Evolutionary conservation across 2,113 vertebrate genomes (phyloP).

Genomic region (Grus americana): DNA sequence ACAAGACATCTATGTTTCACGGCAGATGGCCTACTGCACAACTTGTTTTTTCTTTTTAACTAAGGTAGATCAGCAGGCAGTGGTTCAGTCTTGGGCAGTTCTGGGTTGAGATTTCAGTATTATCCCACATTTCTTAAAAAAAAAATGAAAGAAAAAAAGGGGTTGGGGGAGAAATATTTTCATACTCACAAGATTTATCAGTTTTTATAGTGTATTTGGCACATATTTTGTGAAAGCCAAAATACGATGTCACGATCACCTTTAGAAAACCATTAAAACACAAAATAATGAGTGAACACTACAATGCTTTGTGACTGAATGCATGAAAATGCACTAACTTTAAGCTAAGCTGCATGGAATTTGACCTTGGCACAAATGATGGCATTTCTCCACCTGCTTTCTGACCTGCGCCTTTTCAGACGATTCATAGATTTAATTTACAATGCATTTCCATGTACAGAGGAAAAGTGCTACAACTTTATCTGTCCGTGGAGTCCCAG

Average conservation of each 20-base stretch:
- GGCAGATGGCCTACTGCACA: conserved; percentile 35
- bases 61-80: conserved; percentile 3
- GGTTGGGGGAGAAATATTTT: background rate
- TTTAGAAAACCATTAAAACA: background rate
- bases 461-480: conserved; percentile 17
- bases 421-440: conserved; percentile 21
- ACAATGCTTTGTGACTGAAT: background rate
- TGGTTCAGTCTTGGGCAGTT: background rate
- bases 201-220: background rate
- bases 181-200: background rate
- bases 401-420: conserved; percentile 21
- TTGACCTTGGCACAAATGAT: conserved; percentile 48
- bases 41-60: background rate
- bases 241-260: background rate
- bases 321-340: background rate
- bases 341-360: background rate
- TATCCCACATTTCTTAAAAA: background rate
- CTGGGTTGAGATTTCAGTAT: background rate
- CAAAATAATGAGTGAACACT: background rate
- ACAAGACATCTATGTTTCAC: conserved; percentile 32
- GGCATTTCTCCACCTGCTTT: background rate
- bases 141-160: background rate
- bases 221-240: background rate
- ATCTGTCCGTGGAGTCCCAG: conserved; percentile 26
- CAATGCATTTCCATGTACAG: conserved; percentile 21